These are phyloP conservation scores for Gymnothorax reevesii DNA, from an alignment of 2,797 vertebrate genomes.

Conservation along the genomic window DNA sequence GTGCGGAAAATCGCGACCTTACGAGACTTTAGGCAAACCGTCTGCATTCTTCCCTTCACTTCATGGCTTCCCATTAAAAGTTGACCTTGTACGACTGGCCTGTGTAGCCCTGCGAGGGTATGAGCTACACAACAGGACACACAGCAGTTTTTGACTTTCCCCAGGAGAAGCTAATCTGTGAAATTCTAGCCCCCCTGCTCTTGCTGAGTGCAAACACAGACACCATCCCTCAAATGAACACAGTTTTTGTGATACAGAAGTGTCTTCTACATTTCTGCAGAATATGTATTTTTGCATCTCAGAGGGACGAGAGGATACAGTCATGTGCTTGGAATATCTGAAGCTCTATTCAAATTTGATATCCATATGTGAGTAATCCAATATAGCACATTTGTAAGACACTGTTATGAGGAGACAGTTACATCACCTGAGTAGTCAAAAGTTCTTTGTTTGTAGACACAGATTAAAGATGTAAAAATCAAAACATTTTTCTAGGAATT, in stretches of 20 bases:
- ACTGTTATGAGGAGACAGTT: background rate
- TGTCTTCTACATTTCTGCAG: background rate
- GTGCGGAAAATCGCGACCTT: slow-evolving; percentile 44
- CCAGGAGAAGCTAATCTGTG: background rate
- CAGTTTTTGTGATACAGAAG: background rate
- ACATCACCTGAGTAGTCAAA: background rate
- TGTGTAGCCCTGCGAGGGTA: background rate
- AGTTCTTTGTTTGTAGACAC: background rate
- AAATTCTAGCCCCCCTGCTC: background rate
- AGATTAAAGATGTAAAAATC: background rate
- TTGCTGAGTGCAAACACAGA: background rate
- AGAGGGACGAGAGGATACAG: background rate
- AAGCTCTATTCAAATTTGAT: background rate
- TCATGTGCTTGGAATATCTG: background rate
- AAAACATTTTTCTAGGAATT: background rate
- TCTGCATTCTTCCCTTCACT: slow-evolving; percentile 35
- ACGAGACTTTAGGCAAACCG: slow-evolving; percentile 40
- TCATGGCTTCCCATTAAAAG: slow-evolving; percentile 32
- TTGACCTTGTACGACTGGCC: background rate
- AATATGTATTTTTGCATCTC: background rate
- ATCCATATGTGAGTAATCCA: background rate
- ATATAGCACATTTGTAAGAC: background rate
- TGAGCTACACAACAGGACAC: background rate
- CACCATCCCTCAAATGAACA: background rate
- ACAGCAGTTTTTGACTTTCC: background rate